Evolutionary conservation across 2,113 vertebrate genomes (phyloP).

Genomic region (Lethenteron reissneri): DNA sequence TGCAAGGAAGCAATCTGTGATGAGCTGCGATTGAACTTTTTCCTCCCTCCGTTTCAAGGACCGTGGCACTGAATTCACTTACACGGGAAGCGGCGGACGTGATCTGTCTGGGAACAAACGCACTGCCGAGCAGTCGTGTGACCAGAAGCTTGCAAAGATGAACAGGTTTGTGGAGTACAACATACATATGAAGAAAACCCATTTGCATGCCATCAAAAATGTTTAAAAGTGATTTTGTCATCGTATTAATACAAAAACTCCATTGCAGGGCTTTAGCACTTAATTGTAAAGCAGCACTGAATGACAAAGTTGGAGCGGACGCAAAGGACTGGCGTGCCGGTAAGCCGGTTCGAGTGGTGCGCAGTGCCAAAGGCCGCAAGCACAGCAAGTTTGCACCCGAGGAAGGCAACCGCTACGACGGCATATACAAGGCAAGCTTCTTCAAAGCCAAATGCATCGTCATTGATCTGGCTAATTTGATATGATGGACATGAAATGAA

Average conservation of each 20-base stretch:
- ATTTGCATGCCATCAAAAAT: background rate
- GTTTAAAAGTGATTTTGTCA: background rate
- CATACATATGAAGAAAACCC: background rate
- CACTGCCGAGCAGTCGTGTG: constrained; percentile 83
- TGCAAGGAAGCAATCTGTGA: too few species aligned
- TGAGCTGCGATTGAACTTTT: background rate
- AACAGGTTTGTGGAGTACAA: constrained; percentile 40
- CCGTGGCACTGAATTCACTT: constrained; percentile 79
- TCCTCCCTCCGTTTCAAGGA: constrained; percentile 32
- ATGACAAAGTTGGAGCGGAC: constrained; percentile 53
- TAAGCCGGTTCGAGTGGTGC: constrained; percentile 72
- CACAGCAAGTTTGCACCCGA: constrained; percentile 67
- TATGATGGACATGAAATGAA: too few species aligned
- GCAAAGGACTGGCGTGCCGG: constrained; percentile 71
- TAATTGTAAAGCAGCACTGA: constrained; percentile 63
- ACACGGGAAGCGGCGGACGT: constrained; percentile 75
- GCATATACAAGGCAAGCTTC: constrained; percentile 71
- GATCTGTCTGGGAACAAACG: constrained; percentile 92
- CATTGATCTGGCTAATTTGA: too few species aligned
- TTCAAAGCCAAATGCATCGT: background rate
- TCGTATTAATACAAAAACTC: too few species aligned
- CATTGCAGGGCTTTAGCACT: constrained; percentile 52
- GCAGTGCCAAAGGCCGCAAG: constrained; percentile 65
- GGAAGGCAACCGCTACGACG: constrained; percentile 83
- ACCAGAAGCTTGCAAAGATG: constrained; percentile 94